phyloP scores from a whole-genome alignment of 2,888 invertebrate species.

The Schizotus pectinicornis region DNA sequence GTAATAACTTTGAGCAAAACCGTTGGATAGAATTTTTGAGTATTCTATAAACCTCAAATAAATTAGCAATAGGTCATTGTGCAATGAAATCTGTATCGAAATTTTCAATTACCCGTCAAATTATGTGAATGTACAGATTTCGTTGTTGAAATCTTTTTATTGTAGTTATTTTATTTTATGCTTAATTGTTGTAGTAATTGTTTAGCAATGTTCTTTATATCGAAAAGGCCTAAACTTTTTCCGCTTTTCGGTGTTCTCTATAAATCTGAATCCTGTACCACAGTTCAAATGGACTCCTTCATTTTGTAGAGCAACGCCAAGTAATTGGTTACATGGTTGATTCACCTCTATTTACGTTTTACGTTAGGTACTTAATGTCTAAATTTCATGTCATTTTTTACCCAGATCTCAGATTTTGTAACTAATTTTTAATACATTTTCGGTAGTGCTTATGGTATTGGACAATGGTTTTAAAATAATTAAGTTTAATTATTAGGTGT shows the following conservation, averaged over 20 bases:
- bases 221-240: slow-evolving; percentile 36
- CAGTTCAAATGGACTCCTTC: slow-evolving; percentile 16
- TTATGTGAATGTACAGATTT: slow-evolving; percentile 17
- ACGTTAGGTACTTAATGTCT: slow-evolving; percentile 51
- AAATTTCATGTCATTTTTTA: slow-evolving; percentile 43
- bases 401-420: slow-evolving; percentile 52
- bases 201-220: slow-evolving; percentile 34
- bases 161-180: slow-evolving; percentile 27
- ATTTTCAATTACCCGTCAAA: neutral
- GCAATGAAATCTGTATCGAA: slow-evolving; percentile 28
- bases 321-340: slow-evolving; percentile 25
- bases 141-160: slow-evolving; percentile 22
- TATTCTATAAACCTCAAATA: slow-evolving; percentile 13
- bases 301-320: slow-evolving; percentile 25
- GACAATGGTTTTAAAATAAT: slow-evolving; percentile 54
- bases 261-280: slow-evolving; percentile 9
- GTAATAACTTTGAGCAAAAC: slow-evolving; percentile 8
- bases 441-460: slow-evolving; percentile 56
- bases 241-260: slow-evolving; percentile 37
- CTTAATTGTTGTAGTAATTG: slow-evolving; percentile 36
- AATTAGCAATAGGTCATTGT: slow-evolving; percentile 28
- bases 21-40: slow-evolving; percentile 16
- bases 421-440: slow-evolving; percentile 46
- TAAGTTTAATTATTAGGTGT: slow-evolving; percentile 52
- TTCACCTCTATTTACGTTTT: slow-evolving; percentile 34